Percentiles rank a stretch among this genome's conserved stretches.
Conservation (phyloP, 2,113 vertebrate species). For the Planiliza haematocheilus region DNA sequence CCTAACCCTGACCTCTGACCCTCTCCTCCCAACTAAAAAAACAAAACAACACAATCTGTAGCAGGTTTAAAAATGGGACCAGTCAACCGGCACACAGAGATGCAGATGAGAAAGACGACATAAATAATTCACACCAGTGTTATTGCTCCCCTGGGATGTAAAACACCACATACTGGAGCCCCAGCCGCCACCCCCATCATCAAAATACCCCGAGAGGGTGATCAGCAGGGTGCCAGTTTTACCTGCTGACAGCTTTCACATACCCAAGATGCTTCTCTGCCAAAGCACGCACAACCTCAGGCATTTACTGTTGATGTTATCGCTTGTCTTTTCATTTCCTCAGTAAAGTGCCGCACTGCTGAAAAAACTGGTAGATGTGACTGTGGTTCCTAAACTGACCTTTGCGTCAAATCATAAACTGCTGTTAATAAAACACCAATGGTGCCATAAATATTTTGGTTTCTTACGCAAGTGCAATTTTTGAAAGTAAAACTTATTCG, state of each 20-base stretch:
- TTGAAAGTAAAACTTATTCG: neutral
- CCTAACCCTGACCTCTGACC: constrained; percentile 61
- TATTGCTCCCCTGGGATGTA: constrained; percentile 68
- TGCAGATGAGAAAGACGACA: constrained; percentile 30
- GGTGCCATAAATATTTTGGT: neutral
- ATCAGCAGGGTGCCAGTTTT: constrained; percentile 24
- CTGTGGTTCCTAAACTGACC: constrained; percentile 3
- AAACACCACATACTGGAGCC: constrained; percentile 35
- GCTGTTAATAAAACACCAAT: neutral
- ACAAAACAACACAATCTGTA: constrained; percentile 13
- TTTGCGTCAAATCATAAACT: neutral
- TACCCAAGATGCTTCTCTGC: constrained; percentile 35
- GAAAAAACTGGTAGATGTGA: neutral
- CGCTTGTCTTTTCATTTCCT: constrained; percentile 25
- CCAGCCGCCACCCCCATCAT: neutral
- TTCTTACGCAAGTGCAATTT: neutral
- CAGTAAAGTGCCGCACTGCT: neutral
- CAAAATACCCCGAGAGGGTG: neutral
- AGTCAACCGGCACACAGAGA: constrained; percentile 39
- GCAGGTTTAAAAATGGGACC: constrained; percentile 55
- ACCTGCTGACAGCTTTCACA: constrained; percentile 38
- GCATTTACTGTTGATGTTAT: constrained; percentile 19
- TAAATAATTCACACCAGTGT: constrained; percentile 66
- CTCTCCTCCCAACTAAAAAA: constrained; percentile 32
- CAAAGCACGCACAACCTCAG: neutral